Conservation (phyloP, 1,140 invertebrate genomes). For the Hyphantria cunea region DNA sequence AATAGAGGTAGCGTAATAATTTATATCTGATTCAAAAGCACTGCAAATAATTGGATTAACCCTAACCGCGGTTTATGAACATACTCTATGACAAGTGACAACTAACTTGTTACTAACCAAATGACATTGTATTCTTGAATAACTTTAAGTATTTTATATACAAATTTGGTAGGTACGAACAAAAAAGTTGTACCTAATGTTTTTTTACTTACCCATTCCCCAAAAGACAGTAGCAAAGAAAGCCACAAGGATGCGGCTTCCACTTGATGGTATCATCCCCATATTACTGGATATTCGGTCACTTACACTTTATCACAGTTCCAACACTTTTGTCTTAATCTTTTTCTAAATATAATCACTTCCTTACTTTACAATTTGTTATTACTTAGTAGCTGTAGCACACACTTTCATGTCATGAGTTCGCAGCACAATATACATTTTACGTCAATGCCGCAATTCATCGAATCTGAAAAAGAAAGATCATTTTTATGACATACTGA, state of each 20-base stretch:
- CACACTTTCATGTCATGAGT: slow-evolving; percentile 41
- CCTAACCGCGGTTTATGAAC: slow-evolving; percentile 1
- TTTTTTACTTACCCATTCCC: slow-evolving; percentile 64
- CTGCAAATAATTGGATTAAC: slow-evolving; percentile 22
- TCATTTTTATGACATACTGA: slow-evolving; percentile 4
- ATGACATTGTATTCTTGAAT: too few relatives aligned
- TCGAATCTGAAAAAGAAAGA: slow-evolving; percentile 42
- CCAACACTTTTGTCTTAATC: slow-evolving; percentile 10
- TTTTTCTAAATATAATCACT: slow-evolving; percentile 9
- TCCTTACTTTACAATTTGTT: neutral
- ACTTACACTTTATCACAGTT: slow-evolving; percentile 9
- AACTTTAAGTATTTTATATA: too few relatives aligned
- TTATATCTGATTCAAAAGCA: slow-evolving; percentile 27
- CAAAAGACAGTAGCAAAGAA: slow-evolving; percentile 68
- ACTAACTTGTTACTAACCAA: too few relatives aligned
- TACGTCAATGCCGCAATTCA: slow-evolving; percentile 32
- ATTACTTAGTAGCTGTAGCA: neutral
- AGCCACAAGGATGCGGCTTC: slow-evolving; percentile 71
- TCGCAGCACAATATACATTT: slow-evolving; percentile 58
- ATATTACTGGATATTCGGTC: slow-evolving; percentile 59
- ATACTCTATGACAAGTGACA: too few relatives aligned
- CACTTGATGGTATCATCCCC: slow-evolving; percentile 61
- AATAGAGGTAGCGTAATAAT: slow-evolving; percentile 10
- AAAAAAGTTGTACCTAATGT: too few relatives aligned
- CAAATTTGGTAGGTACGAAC: too few relatives aligned